Base-by-base conservation (phyloP, 2,888 invertebrate species). In the Cyaniris semiargus region DNA sequence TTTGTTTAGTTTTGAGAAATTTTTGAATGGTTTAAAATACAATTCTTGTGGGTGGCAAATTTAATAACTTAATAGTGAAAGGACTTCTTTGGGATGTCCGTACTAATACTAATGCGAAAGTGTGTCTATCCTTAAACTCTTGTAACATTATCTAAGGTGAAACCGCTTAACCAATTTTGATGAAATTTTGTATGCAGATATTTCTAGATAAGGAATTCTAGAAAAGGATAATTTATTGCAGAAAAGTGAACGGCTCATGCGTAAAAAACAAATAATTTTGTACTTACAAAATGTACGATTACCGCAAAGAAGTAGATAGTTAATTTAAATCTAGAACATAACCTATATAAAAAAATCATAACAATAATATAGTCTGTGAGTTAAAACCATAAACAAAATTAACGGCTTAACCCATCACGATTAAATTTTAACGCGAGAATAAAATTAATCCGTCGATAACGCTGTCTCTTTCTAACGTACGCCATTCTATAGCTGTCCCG, bases 371-470 rank as follows among this genome's bases (percentile, higher is more conserved):
- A 21, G 58, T 21, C 21, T 66, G 27, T 18, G 18, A 66, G 27
- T 66, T 66, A 18, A 71, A 71, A 27, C 84, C 83, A 84, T 87
- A 86, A 90, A 89, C 86, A 88, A 87, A 86, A 86, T 87, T 86
- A 87, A 87, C 86, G 85, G 84, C 84, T 86, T 80, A 84, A 88
- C 86, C 88, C 89, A 89, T 88, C 89, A 80, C 84, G 86, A 66
- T 66, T 86, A 88, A 88, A 86, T 85, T 88, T 89, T 90, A 87
- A 89, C 88, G 86, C 85, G 83, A 85, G 86, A 89, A 91, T 90
- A 90, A 91, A 92, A 90, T 90, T 90, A 91, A 90, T 91, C 83
- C 84, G 84, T 66, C 27, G 66, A 31, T 66, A 66, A 66, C 27
- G 66, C 82, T 81, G 70, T 90, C 90, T 83, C 88, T 84, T 81